These are phyloP conservation scores for Dipodomys stephensi DNA, from an alignment of 2,113 vertebrate genomes.

Conservation along the genomic window DNA sequence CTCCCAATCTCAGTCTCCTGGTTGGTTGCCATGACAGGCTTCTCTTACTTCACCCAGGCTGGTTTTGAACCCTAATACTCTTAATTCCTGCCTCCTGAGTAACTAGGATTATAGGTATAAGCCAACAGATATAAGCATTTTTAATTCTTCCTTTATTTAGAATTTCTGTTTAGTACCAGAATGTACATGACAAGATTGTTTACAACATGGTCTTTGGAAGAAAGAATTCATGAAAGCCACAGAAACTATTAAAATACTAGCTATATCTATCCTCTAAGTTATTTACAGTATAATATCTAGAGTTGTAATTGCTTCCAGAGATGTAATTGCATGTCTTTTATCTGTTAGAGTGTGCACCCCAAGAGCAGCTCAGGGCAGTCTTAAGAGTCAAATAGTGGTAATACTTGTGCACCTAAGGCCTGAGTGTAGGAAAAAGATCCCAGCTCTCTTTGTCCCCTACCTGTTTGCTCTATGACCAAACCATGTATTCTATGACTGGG, in stretches of 20 bases:
- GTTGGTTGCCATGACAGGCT: too few species aligned
- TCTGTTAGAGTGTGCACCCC: neutral
- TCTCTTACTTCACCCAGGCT: too few species aligned
- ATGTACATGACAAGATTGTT: neutral
- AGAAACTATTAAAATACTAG: conserved; percentile 23
- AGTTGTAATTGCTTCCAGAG: neutral
- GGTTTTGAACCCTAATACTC: too few species aligned
- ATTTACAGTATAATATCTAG: neutral
- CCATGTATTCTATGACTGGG: neutral
- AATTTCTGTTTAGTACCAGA: too few species aligned
- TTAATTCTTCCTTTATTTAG: neutral
- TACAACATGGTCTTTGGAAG: neutral
- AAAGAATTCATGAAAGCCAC: neutral
- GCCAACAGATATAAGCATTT: neutral
- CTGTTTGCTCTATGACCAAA: too few species aligned
- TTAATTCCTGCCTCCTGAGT: too few species aligned
- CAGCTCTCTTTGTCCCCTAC: neutral
- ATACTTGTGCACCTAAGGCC: neutral
- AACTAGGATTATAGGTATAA: too few species aligned
- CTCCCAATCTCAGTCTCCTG: too few species aligned
- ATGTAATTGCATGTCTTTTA: neutral
- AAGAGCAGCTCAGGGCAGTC: neutral
- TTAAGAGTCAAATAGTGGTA: neutral
- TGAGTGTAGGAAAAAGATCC: neutral
- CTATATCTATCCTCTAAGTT: neutral